These are phyloP conservation scores for Tragopan temminckii DNA, from an alignment of 2,797 vertebrate species.

Conservation along the genomic window DNA sequence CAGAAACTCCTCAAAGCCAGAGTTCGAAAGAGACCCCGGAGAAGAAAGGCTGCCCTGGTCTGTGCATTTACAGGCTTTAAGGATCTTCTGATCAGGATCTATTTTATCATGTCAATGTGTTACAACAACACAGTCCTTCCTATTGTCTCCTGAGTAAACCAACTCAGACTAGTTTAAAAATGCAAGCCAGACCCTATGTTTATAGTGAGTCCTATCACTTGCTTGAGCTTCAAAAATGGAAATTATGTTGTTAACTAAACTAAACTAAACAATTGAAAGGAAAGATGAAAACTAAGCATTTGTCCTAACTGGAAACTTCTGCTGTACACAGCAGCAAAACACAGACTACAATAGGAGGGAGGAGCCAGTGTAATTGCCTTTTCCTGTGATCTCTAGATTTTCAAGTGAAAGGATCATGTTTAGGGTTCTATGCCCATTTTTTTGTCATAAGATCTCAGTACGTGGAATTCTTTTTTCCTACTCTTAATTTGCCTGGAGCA, in stretches of 20 bases:
- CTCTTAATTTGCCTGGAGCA: slow-evolving; percentile 85
- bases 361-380: slow-evolving; percentile 48
- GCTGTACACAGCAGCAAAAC: slow-evolving; percentile 46
- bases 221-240: not conserved
- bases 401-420: slow-evolving; percentile 71
- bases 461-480: slow-evolving; percentile 82
- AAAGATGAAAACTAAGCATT: slow-evolving; percentile 34
- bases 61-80: not conserved
- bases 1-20: slow-evolving; percentile 9
- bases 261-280: not conserved
- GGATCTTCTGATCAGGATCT: not conserved
- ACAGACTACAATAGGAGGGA: slow-evolving; percentile 34
- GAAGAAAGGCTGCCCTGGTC: slow-evolving; percentile 26
- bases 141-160: not conserved
- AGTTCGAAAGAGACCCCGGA: slow-evolving; percentile 26
- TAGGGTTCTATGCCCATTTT: slow-evolving; percentile 59
- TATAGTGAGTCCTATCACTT: not conserved
- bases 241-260: slow-evolving; percentile 4
- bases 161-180: not conserved
- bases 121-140: not conserved
- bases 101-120: not conserved
- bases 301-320: slow-evolving; percentile 45
- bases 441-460: slow-evolving; percentile 77
- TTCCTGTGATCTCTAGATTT: slow-evolving; percentile 73
- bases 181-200: not conserved